These are phyloP conservation scores for Azemiops feae DNA, from an alignment of 2,113 vertebrate species.

Conservation along the genomic window DNA sequence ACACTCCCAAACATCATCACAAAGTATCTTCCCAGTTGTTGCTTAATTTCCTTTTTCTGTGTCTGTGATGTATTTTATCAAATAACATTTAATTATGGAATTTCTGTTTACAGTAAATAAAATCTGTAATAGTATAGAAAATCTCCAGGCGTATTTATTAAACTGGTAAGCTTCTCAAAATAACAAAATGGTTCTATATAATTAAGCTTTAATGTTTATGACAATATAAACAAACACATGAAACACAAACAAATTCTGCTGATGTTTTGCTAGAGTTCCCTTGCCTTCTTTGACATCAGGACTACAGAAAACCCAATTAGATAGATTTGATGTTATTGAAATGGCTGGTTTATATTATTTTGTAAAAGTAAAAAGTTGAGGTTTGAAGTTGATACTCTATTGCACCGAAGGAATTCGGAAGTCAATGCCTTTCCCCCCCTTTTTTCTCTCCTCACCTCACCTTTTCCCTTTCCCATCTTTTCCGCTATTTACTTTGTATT, in stretches of 20 bases:
- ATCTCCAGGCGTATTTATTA: not conserved
- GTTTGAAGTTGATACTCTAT: too few relatives aligned
- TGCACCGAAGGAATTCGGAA: too few relatives aligned
- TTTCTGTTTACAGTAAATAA: not conserved
- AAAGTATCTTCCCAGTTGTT: not conserved
- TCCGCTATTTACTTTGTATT: too few relatives aligned
- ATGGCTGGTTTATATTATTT: too few relatives aligned
- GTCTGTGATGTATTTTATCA: not conserved
- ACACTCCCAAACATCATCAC: not conserved
- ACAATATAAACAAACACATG: slow-evolving; percentile 39
- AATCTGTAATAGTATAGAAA: not conserved
- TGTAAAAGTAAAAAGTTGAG: too few relatives aligned
- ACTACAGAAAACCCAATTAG: not conserved
- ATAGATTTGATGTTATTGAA: too few relatives aligned
- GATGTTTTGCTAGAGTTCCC: slow-evolving; percentile 60
- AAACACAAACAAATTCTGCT: slow-evolving; percentile 55
- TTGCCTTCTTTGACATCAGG: slow-evolving; percentile 41
- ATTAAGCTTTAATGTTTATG: slow-evolving; percentile 43
- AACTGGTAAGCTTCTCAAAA: slow-evolving; percentile 19
- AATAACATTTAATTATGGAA: not conserved
- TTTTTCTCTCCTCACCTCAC: too few relatives aligned
- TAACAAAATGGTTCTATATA: not conserved
- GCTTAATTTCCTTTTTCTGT: not conserved
- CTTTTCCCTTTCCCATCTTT: too few relatives aligned
- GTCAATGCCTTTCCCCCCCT: too few relatives aligned